Conservation (phyloP, 1,140 invertebrate genomes). For the Steinernema feltiae region DNA sequence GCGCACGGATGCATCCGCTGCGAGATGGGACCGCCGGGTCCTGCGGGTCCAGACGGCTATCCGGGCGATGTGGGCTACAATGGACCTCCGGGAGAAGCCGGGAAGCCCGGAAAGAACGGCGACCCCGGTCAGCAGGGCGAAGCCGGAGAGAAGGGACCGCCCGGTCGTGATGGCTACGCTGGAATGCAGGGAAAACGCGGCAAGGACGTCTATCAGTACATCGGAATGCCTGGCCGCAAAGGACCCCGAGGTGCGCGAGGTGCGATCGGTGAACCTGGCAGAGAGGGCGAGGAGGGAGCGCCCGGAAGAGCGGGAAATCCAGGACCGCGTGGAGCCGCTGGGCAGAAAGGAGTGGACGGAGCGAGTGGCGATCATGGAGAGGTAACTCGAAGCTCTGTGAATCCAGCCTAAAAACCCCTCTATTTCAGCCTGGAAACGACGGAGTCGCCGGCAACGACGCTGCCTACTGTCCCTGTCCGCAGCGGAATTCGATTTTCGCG, state of each 20-base stretch:
- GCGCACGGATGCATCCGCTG: not conserved
- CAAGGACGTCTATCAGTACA: not conserved
- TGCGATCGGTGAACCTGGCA: not conserved
- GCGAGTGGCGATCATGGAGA: not conserved
- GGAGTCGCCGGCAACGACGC: not conserved
- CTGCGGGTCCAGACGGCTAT: not conserved
- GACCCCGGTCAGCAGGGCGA: not conserved
- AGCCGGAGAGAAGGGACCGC: not conserved
- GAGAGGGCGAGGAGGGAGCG: not conserved
- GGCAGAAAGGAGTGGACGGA: not conserved
- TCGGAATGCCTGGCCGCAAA: not conserved
- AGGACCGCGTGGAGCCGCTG: not conserved
- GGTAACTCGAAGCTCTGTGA: not conserved
- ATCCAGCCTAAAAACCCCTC: not conserved
- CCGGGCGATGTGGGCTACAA: not conserved
- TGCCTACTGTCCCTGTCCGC: conserved; percentile 6
- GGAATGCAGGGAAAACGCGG: not conserved
- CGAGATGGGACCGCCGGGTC: not conserved
- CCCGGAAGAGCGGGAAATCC: not conserved
- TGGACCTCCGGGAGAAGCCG: not conserved
- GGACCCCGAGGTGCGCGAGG: not conserved
- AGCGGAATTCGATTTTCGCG: not conserved
- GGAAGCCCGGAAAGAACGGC: not conserved
- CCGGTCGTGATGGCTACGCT: not conserved
- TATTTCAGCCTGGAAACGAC: not conserved